Base-by-base conservation (phyloP, 2,888 invertebrate genomes). In the Colostygia pectinataria region DNA sequence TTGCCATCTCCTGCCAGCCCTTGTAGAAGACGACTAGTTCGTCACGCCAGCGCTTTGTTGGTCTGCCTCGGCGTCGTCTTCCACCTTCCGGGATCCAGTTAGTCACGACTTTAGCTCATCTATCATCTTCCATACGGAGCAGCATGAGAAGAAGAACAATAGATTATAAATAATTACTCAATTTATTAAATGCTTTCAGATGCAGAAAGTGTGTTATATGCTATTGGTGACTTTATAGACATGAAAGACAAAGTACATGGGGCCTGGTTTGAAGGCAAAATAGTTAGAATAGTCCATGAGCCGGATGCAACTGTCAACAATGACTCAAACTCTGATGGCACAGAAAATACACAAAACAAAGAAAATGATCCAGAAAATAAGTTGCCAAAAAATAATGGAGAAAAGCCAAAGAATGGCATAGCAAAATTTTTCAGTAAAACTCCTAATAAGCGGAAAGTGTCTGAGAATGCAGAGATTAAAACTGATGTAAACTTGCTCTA, bases 231-330 rank as follows among this genome's bases (percentile, higher is more conserved):
- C 73, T 74, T 92, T 0, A 82, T 96, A 45, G 96, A 96, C 76
- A 91, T 92, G 39, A 84, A 90, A 47, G 92, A 94, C 63, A 68
- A 74, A n/a, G 85, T 89, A 38, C 83, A 90, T 64, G 95, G 95
- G 4, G 92, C 93, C 5, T 96, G 96, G 96, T 93, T 93, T 75
- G 95, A 96, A 80, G 95, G 92, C 0, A 91, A 89, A 67, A 90
- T 94, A 54, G 59, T 84, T 1, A 85, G 89, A 59, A 93, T 94
- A 57, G 87, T 91, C 0, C 68, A 74, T 20, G 77, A 88, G 38
- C 83, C 84, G 2, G 38, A 61, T 18, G 43, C 54, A 36, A 8
- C 44, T 4, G 14, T 5, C 4, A 15, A 40, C 9, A 14, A 37
- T 7, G 23, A 14, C 8, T 37, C 37, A 1, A 14, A 38, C 42